phyloP scores from a whole-genome alignment of 1,140 invertebrate genomes.

The silkworm (Bombyx mori) region DNA sequence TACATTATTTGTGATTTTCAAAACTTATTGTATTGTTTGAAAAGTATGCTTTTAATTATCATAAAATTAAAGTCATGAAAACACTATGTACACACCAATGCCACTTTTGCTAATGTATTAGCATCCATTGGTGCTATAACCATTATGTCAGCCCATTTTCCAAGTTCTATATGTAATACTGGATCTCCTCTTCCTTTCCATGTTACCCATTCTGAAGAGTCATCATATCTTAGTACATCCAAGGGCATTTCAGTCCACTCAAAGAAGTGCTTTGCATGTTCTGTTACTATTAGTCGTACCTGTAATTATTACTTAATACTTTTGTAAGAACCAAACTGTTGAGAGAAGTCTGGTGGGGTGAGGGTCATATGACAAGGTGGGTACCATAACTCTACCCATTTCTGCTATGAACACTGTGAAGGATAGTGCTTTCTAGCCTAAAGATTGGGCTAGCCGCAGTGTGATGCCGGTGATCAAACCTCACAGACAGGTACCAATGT shows the following conservation, averaged over 20 bases:
- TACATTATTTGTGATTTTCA: no score
- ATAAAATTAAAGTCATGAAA: no score
- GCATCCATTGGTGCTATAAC: slow-evolving; percentile 97
- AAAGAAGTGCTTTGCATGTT: slow-evolving; percentile 90
- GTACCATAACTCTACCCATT: no score
- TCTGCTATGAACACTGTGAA: no score
- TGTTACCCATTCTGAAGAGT: slow-evolving; percentile 92
- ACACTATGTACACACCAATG: slow-evolving; percentile 67
- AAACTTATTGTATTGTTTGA: no score
- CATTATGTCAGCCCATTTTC: slow-evolving; percentile 95
- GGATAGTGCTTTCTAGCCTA: no score
- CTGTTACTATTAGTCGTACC: slow-evolving; percentile 86
- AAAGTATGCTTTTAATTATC: background rate
- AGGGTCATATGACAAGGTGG: no score
- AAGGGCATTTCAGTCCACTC: slow-evolving; percentile 74
- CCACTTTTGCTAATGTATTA: slow-evolving; percentile 96
- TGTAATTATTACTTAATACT: slow-evolving; percentile 48
- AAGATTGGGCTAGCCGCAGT: no score
- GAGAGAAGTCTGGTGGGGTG: no score
- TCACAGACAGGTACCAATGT: no score
- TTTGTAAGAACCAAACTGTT: no score
- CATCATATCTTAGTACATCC: slow-evolving; percentile 78
- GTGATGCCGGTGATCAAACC: no score
- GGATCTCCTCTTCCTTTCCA: slow-evolving; percentile 95
- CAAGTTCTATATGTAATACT: slow-evolving; percentile 95